These are phyloP conservation scores for Limnephilus rhombicus DNA, from an alignment of 2,888 invertebrate species.

Conservation along the genomic window DNA sequence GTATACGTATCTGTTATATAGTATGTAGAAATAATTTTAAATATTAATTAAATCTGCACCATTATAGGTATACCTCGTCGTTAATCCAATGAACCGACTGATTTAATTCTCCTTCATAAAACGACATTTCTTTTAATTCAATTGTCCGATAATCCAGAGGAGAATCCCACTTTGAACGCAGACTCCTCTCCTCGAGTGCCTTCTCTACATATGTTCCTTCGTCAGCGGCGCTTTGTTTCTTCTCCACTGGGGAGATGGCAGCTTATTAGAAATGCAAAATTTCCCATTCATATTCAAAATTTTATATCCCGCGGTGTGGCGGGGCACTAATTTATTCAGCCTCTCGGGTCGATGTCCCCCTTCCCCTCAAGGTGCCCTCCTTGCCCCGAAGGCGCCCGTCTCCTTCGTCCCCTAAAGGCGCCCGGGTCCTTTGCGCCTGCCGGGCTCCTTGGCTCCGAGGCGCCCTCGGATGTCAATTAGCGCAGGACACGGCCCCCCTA, in stretches of 20 bases:
- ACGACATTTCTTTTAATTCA: conserved; percentile 12
- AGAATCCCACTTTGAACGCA: conserved; percentile 2
- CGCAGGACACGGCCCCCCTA: conserved; percentile 51
- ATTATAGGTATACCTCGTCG: not conserved
- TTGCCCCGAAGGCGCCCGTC: not conserved
- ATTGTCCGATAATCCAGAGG: not conserved
- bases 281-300: conserved; percentile 94
- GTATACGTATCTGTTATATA: too few species aligned
- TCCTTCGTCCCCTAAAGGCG: not conserved
- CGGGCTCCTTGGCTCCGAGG: conserved; percentile 46
- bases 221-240: conserved; percentile 78
- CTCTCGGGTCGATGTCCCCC: conserved; percentile 73
- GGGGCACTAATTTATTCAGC: conserved; percentile 87
- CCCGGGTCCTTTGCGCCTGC: not conserved
- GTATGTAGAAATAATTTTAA: too few species aligned
- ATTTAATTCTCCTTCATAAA: not conserved
- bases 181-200: conserved; percentile 73
- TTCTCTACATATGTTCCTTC: conserved; percentile 80
- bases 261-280: conserved; percentile 91
- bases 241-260: conserved; percentile 70
- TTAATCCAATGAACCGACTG: not conserved
- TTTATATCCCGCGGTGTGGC: conserved; percentile 87
- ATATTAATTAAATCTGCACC: too few species aligned
- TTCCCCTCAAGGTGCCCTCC: not conserved
- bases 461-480: conserved; percentile 64